A percentile compares a stretch with the other conserved stretches of the same genome.
Evolutionary conservation across 2,113 vertebrate species (phyloP).

Genomic region (Glaucomys volans): DNA sequence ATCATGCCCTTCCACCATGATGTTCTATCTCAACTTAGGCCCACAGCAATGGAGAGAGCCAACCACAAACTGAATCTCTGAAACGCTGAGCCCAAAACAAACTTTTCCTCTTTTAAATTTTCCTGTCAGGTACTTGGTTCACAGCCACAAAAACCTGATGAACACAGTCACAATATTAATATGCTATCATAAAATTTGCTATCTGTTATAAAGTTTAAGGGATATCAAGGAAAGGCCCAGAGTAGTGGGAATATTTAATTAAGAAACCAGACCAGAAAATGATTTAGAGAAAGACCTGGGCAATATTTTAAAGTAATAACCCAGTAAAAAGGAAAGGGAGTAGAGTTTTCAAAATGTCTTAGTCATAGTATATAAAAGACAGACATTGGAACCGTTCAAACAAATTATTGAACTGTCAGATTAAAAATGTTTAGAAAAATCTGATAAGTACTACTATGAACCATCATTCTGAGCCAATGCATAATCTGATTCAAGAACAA

Average conservation of each 20-base stretch:
- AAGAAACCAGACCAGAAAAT: background rate
- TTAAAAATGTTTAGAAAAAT: background rate
- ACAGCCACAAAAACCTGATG: no score
- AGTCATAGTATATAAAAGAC: background rate
- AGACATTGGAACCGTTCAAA: background rate
- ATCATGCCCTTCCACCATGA: no score
- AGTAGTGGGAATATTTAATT: background rate
- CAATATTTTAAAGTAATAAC: background rate
- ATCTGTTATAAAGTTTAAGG: background rate
- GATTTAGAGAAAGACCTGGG: background rate
- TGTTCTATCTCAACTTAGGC: no score
- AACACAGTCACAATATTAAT: background rate
- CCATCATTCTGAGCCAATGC: background rate
- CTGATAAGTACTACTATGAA: background rate
- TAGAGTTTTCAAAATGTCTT: constrained; percentile 3
- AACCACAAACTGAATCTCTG: no score
- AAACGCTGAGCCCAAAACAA: background rate
- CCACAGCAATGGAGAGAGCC: no score
- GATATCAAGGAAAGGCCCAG: background rate
- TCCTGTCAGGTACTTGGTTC: background rate
- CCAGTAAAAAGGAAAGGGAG: background rate
- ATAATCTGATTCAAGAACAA: background rate
- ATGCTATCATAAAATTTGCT: background rate
- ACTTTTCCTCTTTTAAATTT: no score
- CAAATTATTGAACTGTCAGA: background rate